Base-by-base conservation (phyloP, 2,888 invertebrate species). In the Clunio marinus region DNA sequence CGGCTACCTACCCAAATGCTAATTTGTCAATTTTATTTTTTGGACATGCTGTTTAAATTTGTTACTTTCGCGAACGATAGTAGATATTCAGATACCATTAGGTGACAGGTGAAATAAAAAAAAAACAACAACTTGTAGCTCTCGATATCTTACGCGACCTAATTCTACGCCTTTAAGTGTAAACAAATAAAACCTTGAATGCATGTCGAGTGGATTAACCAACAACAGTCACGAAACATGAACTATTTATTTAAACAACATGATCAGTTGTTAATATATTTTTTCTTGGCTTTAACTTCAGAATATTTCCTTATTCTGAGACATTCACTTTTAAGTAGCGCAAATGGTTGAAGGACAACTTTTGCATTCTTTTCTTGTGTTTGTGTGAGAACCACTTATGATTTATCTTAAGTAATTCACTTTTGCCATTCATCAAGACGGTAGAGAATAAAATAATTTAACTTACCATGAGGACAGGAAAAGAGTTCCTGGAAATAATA, bases 391-490 rank as follows among this genome's bases (percentile, higher is more conserved):
- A 22, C 22, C 20, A 32, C 51, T n/a, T 4, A 17, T 13, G 41
- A n/a, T n/a, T 17, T 17, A 22, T 22, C 22, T 51, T 22, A 10
- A 5, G 7, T 10, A 22, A 51, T 51, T 51, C n/a, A 51, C 51
- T 22, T 22, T 2, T 51, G 5, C 51, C 51, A 51, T 51, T 51
- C 51, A 51, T 32, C 10, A 22, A 51, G 17, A n/a, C 22, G 17
- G 15, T 15, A 15, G n/a, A 45, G 15, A 45, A 41, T 41, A 41
- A 27, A 57, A 57, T 57, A 20, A 5, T 15, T 80, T 81, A 72
- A 82, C 81, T 70, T 80, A 81, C 68, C 81, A 81, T 45, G 81
- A 81, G 46, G 82, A 82, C 60, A 81, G 81, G 15, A 82, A 82
- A 70, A 70, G 7, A 70, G 70, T 37, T 70, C 70, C 70, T 70